A percentile compares a stretch with the other conserved stretches of the same genome.
These are phyloP conservation scores for Drosophila teissieri DNA, from an alignment of 1,140 invertebrate genomes.

Conservation along the genomic window DNA sequence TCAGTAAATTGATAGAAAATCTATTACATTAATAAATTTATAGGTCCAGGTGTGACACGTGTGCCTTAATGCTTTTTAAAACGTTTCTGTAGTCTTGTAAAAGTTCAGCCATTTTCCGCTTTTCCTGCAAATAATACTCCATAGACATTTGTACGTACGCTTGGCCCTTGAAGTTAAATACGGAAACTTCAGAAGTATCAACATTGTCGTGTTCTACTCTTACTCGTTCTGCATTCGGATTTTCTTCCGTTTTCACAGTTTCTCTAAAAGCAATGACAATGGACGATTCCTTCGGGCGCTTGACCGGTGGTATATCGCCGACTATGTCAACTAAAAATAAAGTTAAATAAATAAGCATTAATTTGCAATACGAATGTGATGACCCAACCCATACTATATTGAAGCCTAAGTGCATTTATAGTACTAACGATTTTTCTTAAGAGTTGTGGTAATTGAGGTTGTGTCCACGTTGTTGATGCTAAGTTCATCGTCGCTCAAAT, in stretches of 20 bases:
- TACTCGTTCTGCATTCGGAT: not conserved
- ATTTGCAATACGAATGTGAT: not conserved
- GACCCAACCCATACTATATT: too few relatives aligned
- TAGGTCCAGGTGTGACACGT: constrained; percentile 18
- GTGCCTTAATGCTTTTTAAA: constrained; percentile 29
- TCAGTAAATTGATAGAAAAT: too few relatives aligned
- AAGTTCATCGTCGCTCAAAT: constrained; percentile 37
- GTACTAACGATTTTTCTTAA: constrained; percentile 18
- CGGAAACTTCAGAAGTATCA: constrained; percentile 51
- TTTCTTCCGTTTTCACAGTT: not conserved
- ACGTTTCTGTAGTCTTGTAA: constrained; percentile 38
- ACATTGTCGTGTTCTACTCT: not conserved
- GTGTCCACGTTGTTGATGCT: constrained; percentile 49
- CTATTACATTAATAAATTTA: not conserved
- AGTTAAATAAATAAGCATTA: not conserved
- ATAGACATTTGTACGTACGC: constrained; percentile 77
- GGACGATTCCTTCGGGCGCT: constrained; percentile 9
- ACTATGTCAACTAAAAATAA: constrained; percentile 30
- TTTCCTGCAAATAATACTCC: constrained; percentile 65
- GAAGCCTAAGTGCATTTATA: too few relatives aligned
- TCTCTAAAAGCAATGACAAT: too few relatives aligned
- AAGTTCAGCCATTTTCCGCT: constrained; percentile 40
- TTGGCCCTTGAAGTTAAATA: constrained; percentile 71
- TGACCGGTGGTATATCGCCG: constrained; percentile 12
- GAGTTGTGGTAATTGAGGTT: constrained; percentile 5